A percentile compares a stretch with the other conserved stretches of the same genome.
Conservation (phyloP, 2,113 vertebrate species). For the Macrotis lagotis region DNA sequence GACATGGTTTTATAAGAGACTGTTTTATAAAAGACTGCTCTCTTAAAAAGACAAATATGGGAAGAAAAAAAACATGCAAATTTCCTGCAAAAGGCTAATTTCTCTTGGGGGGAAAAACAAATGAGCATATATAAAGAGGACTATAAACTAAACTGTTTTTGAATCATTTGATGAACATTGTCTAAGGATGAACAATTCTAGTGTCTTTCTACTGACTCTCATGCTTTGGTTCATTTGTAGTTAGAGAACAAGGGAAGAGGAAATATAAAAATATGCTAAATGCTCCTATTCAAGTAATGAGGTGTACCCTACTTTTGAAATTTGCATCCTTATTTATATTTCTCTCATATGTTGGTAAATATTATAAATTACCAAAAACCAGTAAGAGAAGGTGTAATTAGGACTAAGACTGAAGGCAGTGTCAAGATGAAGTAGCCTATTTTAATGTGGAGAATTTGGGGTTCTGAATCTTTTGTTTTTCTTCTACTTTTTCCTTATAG, state of each 20-base stretch:
- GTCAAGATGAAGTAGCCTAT: not conserved
- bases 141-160: conserved; percentile 7
- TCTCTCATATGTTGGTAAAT: not conserved
- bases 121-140: not conserved
- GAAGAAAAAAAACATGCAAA: not conserved
- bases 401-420: not conserved
- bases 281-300: not conserved
- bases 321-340: not conserved
- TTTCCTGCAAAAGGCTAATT: not conserved
- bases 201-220: not conserved
- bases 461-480: conserved; percentile 10
- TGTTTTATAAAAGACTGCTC: not conserved
- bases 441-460: not conserved
- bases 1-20: not conserved
- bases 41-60: not conserved
- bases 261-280: not conserved
- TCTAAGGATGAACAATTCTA: not conserved
- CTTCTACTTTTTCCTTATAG: conserved; percentile 74
- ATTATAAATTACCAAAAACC: not conserved
- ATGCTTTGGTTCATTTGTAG: not conserved
- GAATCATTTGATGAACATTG: conserved; percentile 13
- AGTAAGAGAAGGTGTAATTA: not conserved
- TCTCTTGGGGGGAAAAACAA: not conserved
- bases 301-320: not conserved
- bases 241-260: not conserved